Conservation (phyloP, 2,797 vertebrate species). For the Protonibea diacanthus region DNA sequence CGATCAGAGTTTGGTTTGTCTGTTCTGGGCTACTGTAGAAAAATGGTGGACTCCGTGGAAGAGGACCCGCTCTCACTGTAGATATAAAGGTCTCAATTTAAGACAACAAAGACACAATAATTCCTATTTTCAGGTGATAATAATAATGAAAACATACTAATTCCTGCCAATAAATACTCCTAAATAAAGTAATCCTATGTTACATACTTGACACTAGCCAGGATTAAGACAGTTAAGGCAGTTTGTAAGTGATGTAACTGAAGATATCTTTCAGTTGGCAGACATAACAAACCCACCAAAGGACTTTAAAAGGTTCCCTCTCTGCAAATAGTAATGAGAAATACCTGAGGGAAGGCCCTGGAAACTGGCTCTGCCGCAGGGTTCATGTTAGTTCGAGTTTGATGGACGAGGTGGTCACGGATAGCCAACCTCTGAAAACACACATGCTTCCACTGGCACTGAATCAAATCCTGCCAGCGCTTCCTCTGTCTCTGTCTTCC, state of each 20-base stretch:
- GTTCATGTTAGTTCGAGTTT: conserved; percentile 24
- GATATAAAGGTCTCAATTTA: too few species aligned
- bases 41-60: too few species aligned
- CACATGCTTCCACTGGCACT: conserved; percentile 35
- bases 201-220: conserved; percentile 16
- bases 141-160: too few species aligned
- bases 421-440: conserved; percentile 45
- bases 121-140: too few species aligned
- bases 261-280: conserved; percentile 45
- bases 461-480: conserved; percentile 47
- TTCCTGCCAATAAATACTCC: too few species aligned
- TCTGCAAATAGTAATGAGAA: conserved; percentile 60
- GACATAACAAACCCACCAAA: conserved; percentile 30
- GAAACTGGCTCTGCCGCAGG: conserved; percentile 59
- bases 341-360: conserved; percentile 63
- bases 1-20: too few species aligned
- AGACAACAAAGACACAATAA: too few species aligned
- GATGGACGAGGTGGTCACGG: conserved; percentile 65
- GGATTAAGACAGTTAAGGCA: conserved; percentile 33
- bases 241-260: conserved; percentile 21
- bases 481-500: conserved; percentile 29
- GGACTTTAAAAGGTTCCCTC: conserved; percentile 53
- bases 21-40: too few species aligned
- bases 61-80: too few species aligned
- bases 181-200: neutral